phyloP scores from a whole-genome alignment of 2,888 invertebrate genomes.

The Mystacides longicornis region DNA sequence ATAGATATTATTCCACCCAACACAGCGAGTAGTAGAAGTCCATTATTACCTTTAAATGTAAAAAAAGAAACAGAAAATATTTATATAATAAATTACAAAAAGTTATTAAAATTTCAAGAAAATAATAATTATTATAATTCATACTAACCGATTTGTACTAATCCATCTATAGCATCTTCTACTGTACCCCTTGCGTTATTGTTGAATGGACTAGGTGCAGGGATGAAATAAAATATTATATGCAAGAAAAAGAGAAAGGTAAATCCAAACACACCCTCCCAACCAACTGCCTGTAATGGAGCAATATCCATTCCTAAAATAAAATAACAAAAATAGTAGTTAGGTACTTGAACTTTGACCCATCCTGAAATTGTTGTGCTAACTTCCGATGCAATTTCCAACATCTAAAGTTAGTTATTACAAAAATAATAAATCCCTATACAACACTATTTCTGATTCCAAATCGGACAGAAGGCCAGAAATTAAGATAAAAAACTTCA shows the following conservation, averaged over 20 bases:
- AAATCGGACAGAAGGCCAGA: no score
- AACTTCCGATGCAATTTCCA: no score
- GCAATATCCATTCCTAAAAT: slow-evolving; percentile 67
- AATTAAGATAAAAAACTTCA: no score
- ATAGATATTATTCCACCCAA: slow-evolving; percentile 76
- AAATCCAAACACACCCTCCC: slow-evolving; percentile 68
- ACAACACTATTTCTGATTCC: no score
- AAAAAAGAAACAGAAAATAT: background rate
- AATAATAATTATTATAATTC: background rate
- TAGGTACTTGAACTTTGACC: no score
- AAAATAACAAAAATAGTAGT: background rate
- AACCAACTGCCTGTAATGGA: slow-evolving; percentile 85
- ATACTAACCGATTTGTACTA: slow-evolving; percentile 61
- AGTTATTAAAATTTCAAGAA: background rate
- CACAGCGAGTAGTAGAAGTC: slow-evolving; percentile 37
- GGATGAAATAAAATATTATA: slow-evolving; percentile 65
- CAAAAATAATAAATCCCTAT: no score
- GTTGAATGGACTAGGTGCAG: slow-evolving; percentile 68
- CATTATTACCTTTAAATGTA: slow-evolving; percentile 35
- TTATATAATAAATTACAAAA: background rate
- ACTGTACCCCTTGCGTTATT: slow-evolving; percentile 66
- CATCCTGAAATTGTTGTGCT: no score
- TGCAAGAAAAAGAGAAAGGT: slow-evolving; percentile 36
- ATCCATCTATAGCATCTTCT: slow-evolving; percentile 80
- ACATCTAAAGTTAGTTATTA: no score